Percentiles rank a stretch among this genome's conserved stretches.
Evolutionary conservation across 2,888 invertebrate species (phyloP).

Genomic region (Leptopterna dolabrata): DNA sequence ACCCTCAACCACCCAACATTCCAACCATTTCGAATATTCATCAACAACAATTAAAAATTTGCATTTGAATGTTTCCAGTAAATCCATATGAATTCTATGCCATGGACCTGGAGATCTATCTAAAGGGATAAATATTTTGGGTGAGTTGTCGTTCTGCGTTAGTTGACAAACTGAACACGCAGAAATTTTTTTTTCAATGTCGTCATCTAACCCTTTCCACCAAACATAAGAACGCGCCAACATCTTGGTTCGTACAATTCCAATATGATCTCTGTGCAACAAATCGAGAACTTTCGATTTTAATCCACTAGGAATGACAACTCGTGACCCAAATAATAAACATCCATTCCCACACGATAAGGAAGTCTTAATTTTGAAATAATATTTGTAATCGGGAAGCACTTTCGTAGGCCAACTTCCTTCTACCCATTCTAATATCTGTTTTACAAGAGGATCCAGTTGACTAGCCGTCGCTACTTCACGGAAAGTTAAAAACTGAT

Average conservation of each 20-base stretch:
- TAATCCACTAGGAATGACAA: neutral
- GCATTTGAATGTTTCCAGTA: neutral
- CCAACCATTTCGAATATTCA: neutral
- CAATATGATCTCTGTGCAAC: conserved; percentile 7
- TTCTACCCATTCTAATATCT: neutral
- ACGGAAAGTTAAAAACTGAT: neutral
- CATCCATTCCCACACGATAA: neutral
- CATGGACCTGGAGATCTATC: neutral
- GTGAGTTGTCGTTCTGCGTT: neutral
- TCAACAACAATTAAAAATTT: conserved; percentile 21
- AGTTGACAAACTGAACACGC: neutral
- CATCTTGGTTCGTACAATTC: conserved; percentile 5
- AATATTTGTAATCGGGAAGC: neutral
- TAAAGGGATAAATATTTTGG: conserved; percentile 1
- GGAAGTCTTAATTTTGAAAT: neutral
- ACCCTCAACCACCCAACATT: neutral
- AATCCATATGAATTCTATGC: conserved; percentile 9
- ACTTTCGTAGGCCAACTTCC: neutral
- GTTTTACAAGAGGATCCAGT: neutral
- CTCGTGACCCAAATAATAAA: neutral
- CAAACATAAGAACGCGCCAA: conserved; percentile 22
- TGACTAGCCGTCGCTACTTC: neutral
- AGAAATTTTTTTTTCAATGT: conserved; percentile 1
- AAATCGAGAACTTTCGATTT: neutral
- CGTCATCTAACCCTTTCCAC: conserved; percentile 8